A percentile compares a stretch with the other conserved stretches of the same genome.
Evolutionary conservation across 2,888 invertebrate species (phyloP).

Genomic region (Campopleginae sp.): DNA sequence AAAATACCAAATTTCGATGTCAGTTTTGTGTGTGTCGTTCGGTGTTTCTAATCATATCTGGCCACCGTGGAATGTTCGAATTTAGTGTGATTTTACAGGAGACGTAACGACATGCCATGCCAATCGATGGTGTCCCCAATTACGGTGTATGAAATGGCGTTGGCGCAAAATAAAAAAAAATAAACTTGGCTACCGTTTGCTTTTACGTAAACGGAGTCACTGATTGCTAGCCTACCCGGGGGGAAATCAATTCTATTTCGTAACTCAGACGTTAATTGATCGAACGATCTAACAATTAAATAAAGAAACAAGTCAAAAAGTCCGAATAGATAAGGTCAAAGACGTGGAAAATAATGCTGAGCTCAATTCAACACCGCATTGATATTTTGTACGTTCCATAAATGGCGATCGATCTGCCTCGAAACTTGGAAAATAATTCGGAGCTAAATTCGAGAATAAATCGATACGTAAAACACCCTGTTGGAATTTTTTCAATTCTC

Average conservation of each 20-base stretch:
- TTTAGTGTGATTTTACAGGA: neutral
- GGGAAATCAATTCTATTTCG: constrained; percentile 6
- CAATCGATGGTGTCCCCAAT: neutral
- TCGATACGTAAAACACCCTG: constrained; percentile 49
- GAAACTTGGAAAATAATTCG: constrained; percentile 51
- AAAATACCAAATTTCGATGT: no score
- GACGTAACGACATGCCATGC: neutral
- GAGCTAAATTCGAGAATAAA: constrained; percentile 41
- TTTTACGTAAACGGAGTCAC: neutral
- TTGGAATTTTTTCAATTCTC: constrained; percentile 27
- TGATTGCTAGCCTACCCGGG: neutral
- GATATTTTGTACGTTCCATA: constrained; percentile 32
- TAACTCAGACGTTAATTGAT: neutral
- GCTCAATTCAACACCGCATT: constrained; percentile 7
- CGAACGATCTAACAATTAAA: neutral
- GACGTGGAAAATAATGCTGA: neutral
- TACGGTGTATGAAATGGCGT: neutral
- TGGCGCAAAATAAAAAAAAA: neutral
- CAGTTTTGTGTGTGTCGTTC: neutral
- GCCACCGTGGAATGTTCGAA: neutral
- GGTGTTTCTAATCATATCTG: neutral
- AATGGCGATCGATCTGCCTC: constrained; percentile 56
- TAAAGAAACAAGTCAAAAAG: neutral
- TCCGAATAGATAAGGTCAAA: neutral
- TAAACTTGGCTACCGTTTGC: neutral